Evolutionary conservation across 2,113 vertebrate species (phyloP).

Genomic region (Chaetorhynchus papuensis): DNA sequence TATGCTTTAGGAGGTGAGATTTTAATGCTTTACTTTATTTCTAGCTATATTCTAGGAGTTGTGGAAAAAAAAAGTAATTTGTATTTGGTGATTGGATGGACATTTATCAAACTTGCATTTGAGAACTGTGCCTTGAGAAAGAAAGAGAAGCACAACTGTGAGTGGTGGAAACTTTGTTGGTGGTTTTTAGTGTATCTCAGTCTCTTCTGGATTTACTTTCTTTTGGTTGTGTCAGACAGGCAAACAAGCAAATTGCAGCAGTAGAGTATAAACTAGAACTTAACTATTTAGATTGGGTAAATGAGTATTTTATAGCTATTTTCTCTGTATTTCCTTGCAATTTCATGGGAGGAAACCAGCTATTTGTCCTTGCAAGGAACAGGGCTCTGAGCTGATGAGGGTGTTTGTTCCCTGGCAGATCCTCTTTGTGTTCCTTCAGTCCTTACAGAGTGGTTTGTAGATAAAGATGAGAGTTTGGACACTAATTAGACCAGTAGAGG

Average conservation of each 20-base stretch:
- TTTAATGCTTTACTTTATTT: not conserved
- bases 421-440: not conserved
- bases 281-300: not conserved
- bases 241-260: not conserved
- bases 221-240: not conserved
- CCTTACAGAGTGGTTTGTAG: not conserved
- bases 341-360: not conserved
- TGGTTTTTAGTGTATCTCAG: not conserved
- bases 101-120: not conserved
- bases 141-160: not conserved
- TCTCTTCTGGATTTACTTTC: not conserved
- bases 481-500: not conserved
- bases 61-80: not conserved
- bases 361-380: not conserved
- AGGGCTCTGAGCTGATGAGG: not conserved
- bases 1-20: conserved; percentile 93
- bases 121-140: not conserved
- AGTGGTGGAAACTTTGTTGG: not conserved
- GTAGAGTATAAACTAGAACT: not conserved
- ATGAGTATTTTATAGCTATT: not conserved
- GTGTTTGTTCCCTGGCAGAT: not conserved
- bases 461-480: not conserved
- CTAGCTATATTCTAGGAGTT: not conserved
- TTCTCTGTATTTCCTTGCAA: not conserved
- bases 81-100: not conserved